Conservation (phyloP, 2,797 vertebrate species). For the Mus spretus region DNA sequence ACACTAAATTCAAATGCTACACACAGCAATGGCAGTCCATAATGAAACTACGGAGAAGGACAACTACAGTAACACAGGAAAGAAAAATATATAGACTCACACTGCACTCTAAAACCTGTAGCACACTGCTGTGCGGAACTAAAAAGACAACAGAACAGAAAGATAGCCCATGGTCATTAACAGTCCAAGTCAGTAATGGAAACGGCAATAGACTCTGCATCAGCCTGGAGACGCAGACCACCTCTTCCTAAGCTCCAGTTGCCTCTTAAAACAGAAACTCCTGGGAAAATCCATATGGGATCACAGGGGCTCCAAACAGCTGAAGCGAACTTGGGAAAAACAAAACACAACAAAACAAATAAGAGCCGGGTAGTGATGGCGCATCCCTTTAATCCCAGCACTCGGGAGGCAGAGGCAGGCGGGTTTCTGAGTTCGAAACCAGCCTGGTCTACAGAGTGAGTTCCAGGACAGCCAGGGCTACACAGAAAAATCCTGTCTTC, state of each 20-base stretch:
- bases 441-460: too few relatives aligned
- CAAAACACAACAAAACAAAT: neutral
- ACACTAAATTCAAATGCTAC: neutral
- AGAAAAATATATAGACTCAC: neutral
- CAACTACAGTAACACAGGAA: neutral
- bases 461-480: too few relatives aligned
- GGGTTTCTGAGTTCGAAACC: too few relatives aligned
- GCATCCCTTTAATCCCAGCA: too few relatives aligned
- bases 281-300: slow-evolving; percentile 32
- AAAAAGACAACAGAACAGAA: neutral
- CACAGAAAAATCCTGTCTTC: too few relatives aligned
- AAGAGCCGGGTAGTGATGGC: neutral
- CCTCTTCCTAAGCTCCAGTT: neutral
- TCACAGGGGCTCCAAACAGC: neutral
- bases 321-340: slow-evolving; percentile 4
- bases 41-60: neutral
- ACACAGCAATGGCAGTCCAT: neutral
- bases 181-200: neutral
- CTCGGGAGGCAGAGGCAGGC: too few relatives aligned
- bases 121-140: too few relatives aligned
- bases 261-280: neutral
- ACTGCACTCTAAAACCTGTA: neutral
- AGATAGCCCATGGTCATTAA: neutral
- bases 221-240: neutral
- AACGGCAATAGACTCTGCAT: neutral